phyloP scores from a whole-genome alignment of 2,113 vertebrate genomes.

The Microcebus murinus region DNA sequence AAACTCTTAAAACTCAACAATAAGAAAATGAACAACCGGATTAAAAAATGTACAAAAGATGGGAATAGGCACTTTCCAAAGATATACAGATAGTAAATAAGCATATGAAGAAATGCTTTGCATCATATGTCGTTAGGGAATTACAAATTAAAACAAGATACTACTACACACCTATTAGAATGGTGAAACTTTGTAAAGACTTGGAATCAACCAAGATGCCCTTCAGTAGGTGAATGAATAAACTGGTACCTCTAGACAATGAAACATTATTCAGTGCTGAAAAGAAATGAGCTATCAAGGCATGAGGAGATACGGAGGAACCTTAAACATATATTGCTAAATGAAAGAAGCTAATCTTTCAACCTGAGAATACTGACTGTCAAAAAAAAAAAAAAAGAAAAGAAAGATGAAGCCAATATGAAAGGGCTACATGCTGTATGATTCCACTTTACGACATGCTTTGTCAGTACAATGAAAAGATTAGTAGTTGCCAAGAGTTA shows the following conservation, averaged over 20 bases:
- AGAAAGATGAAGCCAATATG: not conserved
- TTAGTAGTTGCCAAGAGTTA: not conserved
- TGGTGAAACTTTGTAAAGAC: not conserved
- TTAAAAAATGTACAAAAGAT: not conserved
- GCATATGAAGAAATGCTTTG: not conserved
- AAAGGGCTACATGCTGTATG: not conserved
- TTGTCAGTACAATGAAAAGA: not conserved
- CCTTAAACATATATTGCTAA: not conserved
- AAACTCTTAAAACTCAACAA: not conserved
- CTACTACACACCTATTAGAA: not conserved
- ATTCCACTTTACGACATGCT: not conserved
- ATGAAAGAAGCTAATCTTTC: not conserved
- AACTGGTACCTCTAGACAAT: not conserved
- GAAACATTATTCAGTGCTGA: not conserved
- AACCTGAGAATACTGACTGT: too few species aligned
- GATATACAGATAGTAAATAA: not conserved
- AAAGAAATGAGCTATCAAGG: not conserved
- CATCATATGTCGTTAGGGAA: not conserved
- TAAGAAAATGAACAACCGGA: not conserved
- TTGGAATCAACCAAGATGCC: not conserved
- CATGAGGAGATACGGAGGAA: not conserved
- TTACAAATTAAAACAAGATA: not conserved
- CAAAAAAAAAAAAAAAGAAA: too few species aligned
- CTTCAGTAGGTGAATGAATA: not conserved
- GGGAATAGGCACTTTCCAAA: not conserved